Base-by-base conservation (phyloP, 2,888 invertebrate genomes). In the Silvanus unidentatus region DNA sequence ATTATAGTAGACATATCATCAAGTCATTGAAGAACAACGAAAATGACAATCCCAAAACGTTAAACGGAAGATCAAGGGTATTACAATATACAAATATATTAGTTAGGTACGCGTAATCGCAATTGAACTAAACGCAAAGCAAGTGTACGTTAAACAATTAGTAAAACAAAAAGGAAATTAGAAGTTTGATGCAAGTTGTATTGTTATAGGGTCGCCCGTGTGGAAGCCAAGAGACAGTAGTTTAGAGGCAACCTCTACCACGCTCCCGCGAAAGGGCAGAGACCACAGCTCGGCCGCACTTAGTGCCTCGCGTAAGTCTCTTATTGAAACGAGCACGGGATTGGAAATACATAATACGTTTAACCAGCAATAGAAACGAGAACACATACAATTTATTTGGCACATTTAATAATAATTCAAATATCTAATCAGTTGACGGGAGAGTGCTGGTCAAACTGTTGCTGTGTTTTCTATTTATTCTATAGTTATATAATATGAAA, bases 171-270 rank as follows among this genome's bases (percentile, higher is more conserved):
- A 32, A 9, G 32, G n/a, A 22, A 32, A 32, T 32, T 32, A 8
- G 13, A 3, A 54, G 57, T 58, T 50, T 61, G 51, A 57, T 57
- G 52, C 47, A 22, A 52, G 80, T 83, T 81, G 79, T 55, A 55
- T 81, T 79, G 80, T 84, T 82, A 79, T 84, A 87, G 94, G 94
- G 78, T 95, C 95, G 76, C 96, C 96, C 75, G 89, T 96, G 78
- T 96, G 95, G 95, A 95, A 95, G 83, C 94, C 93, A 77, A 86
- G 94, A 78, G 92, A 93, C 80, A 81, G 70, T 71, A 76, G 77
- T 66, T 73, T 78, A 65, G 80, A 80, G 72, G 77, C 80, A 62
- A 76, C 77, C 62, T 69, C 68, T 61, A 69, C 71, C 66, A 80
- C 80, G 47, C 75, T 81, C 69, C 80, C 80, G 63, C 77, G 80